phyloP scores from a whole-genome alignment of 2,888 invertebrate genomes.

The Maniola hyperantus region DNA sequence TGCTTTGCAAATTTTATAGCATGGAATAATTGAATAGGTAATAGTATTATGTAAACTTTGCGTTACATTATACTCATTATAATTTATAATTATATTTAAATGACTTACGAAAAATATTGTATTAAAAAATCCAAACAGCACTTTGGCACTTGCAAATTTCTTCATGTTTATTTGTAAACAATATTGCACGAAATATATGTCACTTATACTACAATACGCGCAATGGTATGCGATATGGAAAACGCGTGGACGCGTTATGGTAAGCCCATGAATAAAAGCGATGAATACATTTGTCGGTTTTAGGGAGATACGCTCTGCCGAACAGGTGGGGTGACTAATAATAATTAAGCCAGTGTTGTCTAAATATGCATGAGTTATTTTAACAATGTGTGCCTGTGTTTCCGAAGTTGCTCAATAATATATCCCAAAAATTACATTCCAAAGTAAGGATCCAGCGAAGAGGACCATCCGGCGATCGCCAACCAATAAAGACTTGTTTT shows the following conservation, averaged over 20 bases:
- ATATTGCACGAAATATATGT: conserved; percentile 30
- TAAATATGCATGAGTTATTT: conserved; percentile 59
- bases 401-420: neutral
- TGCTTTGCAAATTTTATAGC: no score
- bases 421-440: neutral
- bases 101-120: conserved; percentile 84
- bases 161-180: conserved; percentile 58
- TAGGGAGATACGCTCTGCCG: conserved; percentile 81
- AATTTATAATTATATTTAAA: neutral
- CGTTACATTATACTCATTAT: neutral
- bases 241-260: conserved; percentile 50
- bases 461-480: neutral
- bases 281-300: conserved; percentile 79
- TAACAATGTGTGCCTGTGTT: conserved; percentile 19
- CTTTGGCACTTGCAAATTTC: conserved; percentile 82
- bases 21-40: no score
- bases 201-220: conserved; percentile 22
- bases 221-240: conserved; percentile 44
- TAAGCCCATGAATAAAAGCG: conserved; percentile 66
- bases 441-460: neutral
- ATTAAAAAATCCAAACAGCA: conserved; percentile 86
- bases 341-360: conserved; percentile 80
- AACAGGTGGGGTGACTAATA: conserved; percentile 81
- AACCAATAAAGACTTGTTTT: neutral
- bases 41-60: no score